Evolutionary conservation across 2,797 vertebrate species (phyloP), one percentile per base, ranked within the genome.

Genomic region (Limosa lapponica): DNA sequence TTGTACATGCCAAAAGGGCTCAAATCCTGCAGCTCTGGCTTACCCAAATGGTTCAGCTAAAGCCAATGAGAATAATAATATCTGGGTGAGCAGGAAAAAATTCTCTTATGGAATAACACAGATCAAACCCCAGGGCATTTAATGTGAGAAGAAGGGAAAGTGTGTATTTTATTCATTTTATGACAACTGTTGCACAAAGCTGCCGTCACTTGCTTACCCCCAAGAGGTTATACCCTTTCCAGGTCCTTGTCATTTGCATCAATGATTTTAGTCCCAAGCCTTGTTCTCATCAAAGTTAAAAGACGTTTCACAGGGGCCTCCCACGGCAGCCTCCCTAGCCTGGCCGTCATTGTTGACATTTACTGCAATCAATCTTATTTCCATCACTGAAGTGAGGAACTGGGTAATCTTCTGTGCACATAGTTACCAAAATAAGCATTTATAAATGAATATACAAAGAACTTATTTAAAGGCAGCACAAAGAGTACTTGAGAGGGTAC

Each of bases 361-460:
- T 66, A 87, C 88, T 81, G 85, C 71, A 93, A 96, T 94, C 65
- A 91, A 92, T 95, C 93, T 94, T 92, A 37, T 73, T 93, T 87
- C 86, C 48, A 57, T 61, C 78, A 85, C 32, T 93, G 59, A 89
- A 92, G 59, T 55, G 51, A 94, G 78, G 87, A 95, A 70, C 77
- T 3, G 86, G 54, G 44, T 77, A 84, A 95, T 80, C 91, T 93
- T 96, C 61, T 87, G 80, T 70, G 93, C 77, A 87, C 62, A 91
- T 16, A 77, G 77, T 71, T 93, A 91, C 82, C 90, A 94, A 96
- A 95, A 93, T 87, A 87, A 96, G 95, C 79, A 67, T 90, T 93
- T 94, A 30, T 73, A 80, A 75, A 74, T 89, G 71, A 82, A 82
- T 70, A 58, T 89, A 96, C 83, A 94, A 93, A 89, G 58, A 37